phyloP scores from a whole-genome alignment of 2,113 vertebrate species.

The human (Homo sapiens) region DNA sequence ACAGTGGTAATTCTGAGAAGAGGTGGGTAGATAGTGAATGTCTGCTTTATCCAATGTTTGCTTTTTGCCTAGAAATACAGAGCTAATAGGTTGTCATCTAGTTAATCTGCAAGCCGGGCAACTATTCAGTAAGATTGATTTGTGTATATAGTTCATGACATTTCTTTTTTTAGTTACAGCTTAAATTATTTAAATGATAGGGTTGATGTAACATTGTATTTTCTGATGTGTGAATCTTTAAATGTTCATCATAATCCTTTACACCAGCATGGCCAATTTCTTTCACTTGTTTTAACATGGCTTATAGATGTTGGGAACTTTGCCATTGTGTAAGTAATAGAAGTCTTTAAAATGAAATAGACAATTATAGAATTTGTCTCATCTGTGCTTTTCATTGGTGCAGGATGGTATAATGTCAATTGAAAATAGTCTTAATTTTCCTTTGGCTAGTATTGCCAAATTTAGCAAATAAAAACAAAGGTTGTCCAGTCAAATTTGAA shows the following conservation, averaged over 20 bases:
- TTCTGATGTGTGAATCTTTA: neutral
- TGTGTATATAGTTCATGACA: neutral
- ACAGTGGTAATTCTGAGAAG: neutral
- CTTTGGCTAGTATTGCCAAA: neutral
- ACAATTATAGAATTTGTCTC: neutral
- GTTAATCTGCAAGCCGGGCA: neutral
- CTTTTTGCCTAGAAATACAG: neutral
- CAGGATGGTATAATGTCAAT: neutral
- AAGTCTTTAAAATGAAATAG: neutral
- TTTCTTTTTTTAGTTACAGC: neutral
- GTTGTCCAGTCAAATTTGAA: neutral
- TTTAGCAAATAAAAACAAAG: slow-evolving; percentile 21
- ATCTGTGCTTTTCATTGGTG: neutral
- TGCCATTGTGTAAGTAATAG: neutral
- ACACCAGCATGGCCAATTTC: neutral
- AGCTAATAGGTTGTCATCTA: neutral
- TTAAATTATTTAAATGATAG: neutral
- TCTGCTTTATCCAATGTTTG: neutral
- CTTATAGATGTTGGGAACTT: neutral
- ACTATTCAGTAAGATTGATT: neutral
- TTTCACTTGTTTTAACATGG: neutral
- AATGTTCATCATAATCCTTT: neutral
- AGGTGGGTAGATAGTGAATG: neutral
- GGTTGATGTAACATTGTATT: neutral
- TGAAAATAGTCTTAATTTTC: slow-evolving; percentile 37